phyloP scores from a whole-genome alignment of 37 sponge, comb jelly and placozoan species.

The Dysidea cf. avara region DNA sequence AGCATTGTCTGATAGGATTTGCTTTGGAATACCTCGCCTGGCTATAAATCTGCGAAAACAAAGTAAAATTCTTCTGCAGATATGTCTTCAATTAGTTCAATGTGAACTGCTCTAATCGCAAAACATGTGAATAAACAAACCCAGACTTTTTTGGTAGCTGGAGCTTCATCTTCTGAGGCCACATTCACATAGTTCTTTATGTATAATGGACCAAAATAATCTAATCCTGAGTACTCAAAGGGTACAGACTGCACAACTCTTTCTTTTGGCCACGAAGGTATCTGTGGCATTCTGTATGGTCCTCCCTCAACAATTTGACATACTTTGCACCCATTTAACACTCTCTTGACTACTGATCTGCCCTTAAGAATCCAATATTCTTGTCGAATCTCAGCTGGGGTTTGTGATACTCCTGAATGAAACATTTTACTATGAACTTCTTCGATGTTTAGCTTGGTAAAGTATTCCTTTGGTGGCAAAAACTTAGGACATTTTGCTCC shows the following conservation, averaged over 20 bases:
- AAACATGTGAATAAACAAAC: too few species aligned
- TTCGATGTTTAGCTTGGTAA: too few species aligned
- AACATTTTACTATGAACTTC: too few species aligned
- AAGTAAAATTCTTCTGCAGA: slow-evolving; percentile 9
- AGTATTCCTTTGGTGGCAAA: too few species aligned
- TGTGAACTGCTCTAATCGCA: slow-evolving; percentile 13
- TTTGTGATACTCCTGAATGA: too few species aligned
- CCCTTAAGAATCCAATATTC: slow-evolving; percentile 41
- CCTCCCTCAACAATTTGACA: slow-evolving; percentile 28
- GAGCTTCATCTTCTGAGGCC: too few species aligned
- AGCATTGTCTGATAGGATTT: slow-evolving; percentile 7
- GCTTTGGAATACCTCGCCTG: neutral
- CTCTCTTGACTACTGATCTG: slow-evolving; percentile 19
- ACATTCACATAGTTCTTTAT: too few species aligned
- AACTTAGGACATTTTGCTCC: too few species aligned
- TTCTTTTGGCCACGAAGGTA: slow-evolving; percentile 27
- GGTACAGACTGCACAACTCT: slow-evolving; percentile 15
- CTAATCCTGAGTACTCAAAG: slow-evolving; percentile 20
- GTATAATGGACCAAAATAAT: slow-evolving; percentile 24
- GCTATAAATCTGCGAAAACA: neutral
- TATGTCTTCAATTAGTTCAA: neutral
- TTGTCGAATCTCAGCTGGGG: too few species aligned
- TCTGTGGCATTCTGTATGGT: slow-evolving; percentile 5
- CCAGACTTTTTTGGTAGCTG: slow-evolving; percentile 12
- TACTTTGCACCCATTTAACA: slow-evolving; percentile 13